Base-by-base conservation (phyloP, 1,140 invertebrate genomes). In the Hylaeus anthracinus region DNA sequence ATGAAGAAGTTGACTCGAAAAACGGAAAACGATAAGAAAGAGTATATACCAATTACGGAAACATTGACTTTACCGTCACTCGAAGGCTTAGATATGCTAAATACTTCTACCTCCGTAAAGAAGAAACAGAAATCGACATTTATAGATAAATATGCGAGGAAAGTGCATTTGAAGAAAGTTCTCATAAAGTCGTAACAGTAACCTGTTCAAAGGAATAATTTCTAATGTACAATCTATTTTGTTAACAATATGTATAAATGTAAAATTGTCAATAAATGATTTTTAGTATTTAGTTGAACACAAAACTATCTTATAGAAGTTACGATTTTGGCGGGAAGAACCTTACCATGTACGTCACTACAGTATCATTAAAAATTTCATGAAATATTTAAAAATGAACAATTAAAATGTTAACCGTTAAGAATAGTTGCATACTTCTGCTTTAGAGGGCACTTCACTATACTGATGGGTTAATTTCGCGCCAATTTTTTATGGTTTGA, bases 41-140 rank as follows among this genome's bases (percentile, higher is more conserved):
- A 37, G 14, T 41, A 65, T 63, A 12, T 26, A 3, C 48, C 66
- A 41, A 72, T 65, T 3, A 75, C 55, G 39, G 69, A 69, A 5
- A 48, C 70, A 63, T 9, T 71, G n/a, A 85, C 65, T 60, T 78
- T 86, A 14, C 83, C 84, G 37, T 86, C 79, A 6, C 39, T 86
- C 0, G 6, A 74, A 53, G 39, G 65, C 5, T 53, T 86, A 8
- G 51, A 78, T n/a, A 37, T 48, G 9, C 72, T 86, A 14, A 61
- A 10, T 26, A 56, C 63, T 15, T 73, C 79, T 3, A 67, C 26
- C 9, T 43, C 26, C 3, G 51, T 55, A 2, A 41, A 69, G 2
- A 51, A 79, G 6, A 72, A 69, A 1, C 61, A 58, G 15, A 82
- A 82, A 58, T 72, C 10, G 26, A 79, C 64, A 43, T 66, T 82